Base-by-base conservation (phyloP, 2,113 vertebrate species). In the Scortum barcoo region DNA sequence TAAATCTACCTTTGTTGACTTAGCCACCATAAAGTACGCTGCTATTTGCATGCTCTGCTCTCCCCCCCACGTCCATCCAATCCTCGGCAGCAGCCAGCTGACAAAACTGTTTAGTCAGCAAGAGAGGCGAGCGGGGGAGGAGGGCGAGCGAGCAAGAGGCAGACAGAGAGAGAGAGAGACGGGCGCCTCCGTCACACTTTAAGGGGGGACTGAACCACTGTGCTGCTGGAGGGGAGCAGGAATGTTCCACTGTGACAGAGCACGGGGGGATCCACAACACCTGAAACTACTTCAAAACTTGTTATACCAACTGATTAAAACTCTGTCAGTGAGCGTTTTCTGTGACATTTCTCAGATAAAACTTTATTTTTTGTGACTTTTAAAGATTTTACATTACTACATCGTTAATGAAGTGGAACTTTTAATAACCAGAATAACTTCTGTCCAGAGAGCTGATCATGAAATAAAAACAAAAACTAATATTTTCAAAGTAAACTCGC, bases 51-150 rank as follows among this genome's bases (percentile, higher is more conserved):
- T 81, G 71, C 75, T 71, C 77, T 36, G n/a, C 46, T 62, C 76
- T 28, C 61, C 33, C 30, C 10, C 42, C 22, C 30, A n/a, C 26
- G 20, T 26, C 51, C 2, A 51, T n/a, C 44, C 72, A 46, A 36
- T 76, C 73, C 60, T 78, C 40, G 0, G 20, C 57, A 70, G 54
- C 66, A 7, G 93, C 95, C 95, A 95, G 95, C 96, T 96, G 96
- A 96, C 94, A 95, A 91, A 96, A 96, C 89, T 95, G 96, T 96
- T 95, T 93, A 95, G 96, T 97, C 96, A 96, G 96, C 95, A 95
- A 89, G 90, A 92, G 84, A 83, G 78, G 78, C 26, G 61, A 86
- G 86, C 62, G 80, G 86, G 83, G 78, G 89, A 87, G 81, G 61
- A 57, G 65, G 53, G 57, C 3, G 80, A 79, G 78, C 54, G 54